Conservation (phyloP, 2,888 invertebrate genomes). For the Nomada flava region DNA sequence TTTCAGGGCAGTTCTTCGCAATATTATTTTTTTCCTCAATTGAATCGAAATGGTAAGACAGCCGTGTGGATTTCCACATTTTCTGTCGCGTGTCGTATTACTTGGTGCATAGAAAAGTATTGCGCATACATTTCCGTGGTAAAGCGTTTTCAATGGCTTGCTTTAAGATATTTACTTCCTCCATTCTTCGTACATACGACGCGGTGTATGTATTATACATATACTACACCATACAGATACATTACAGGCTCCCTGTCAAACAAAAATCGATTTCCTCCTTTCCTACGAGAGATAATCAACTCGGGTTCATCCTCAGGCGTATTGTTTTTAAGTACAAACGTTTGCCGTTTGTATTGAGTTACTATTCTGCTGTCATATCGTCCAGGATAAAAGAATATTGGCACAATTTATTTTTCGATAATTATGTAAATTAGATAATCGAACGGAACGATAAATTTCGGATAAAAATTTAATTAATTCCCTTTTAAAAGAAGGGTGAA, state of each 20-base stretch:
- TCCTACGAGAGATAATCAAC: slow-evolving; percentile 12
- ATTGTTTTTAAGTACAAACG: background rate
- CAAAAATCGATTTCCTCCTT: slow-evolving; percentile 32
- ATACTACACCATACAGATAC: slow-evolving; percentile 29
- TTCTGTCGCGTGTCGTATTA: too few relatives aligned
- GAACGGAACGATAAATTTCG: too few relatives aligned
- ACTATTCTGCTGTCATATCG: too few relatives aligned
- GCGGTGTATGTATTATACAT: slow-evolving; percentile 6
- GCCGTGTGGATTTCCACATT: background rate
- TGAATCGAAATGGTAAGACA: slow-evolving; percentile 1
- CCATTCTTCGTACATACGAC: background rate
- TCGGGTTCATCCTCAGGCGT: background rate
- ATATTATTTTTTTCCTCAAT: background rate
- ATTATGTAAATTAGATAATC: too few relatives aligned
- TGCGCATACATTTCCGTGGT: slow-evolving; percentile 29
- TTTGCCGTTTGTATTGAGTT: too few relatives aligned
- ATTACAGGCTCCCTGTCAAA: background rate
- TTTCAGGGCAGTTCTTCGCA: background rate
- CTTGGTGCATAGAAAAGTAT: slow-evolving; percentile 15
- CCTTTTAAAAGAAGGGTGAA: background rate
- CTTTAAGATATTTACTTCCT: slow-evolving; percentile 50
- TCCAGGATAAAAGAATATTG: too few relatives aligned
- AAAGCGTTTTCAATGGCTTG: slow-evolving; percentile 39
- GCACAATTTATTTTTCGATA: too few relatives aligned
- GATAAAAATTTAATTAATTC: background rate